phyloP scores from a whole-genome alignment of 2,888 invertebrate genomes.

The Caenorhabditis sp. region DNA sequence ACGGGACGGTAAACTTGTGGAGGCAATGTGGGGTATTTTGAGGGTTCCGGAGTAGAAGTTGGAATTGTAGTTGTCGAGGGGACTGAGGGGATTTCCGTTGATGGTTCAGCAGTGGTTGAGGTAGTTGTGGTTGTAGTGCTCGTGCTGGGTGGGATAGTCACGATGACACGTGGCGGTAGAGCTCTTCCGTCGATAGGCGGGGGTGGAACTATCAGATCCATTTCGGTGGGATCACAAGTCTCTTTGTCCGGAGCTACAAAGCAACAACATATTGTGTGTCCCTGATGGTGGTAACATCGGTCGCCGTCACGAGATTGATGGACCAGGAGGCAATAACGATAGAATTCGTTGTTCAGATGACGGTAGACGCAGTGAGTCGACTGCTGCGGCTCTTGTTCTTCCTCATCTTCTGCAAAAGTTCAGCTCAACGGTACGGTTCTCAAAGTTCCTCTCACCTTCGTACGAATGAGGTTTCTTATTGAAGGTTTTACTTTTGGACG shows the following conservation, averaged over 20 bases:
- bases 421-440: too few species aligned
- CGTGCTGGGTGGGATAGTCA: constrained; percentile 39
- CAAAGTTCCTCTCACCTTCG: too few species aligned
- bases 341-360: constrained; percentile 66
- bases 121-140: constrained; percentile 18
- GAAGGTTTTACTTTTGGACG: constrained; percentile 39
- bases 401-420: constrained; percentile 26
- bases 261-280: constrained; percentile 68
- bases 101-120: too few species aligned
- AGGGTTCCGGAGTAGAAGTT: constrained; percentile 27
- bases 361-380: constrained; percentile 63
- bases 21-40: constrained; percentile 41
- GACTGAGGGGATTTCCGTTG: too few species aligned
- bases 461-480: constrained; percentile 24
- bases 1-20: constrained; percentile 51
- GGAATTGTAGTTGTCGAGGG: constrained; percentile 40
- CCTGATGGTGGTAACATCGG: constrained; percentile 64
- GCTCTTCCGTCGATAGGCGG: constrained; percentile 17
- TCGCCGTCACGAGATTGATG: constrained; percentile 55
- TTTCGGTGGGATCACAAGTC: constrained; percentile 66
- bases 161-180: constrained; percentile 36
- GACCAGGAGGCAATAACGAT: constrained; percentile 66
- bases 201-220: constrained; percentile 63
- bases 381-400: constrained; percentile 48
- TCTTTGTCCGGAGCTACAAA: constrained; percentile 64